phyloP scores from a whole-genome alignment of 2,113 vertebrate genomes.

The Telmatochromis brachygnathus region DNA sequence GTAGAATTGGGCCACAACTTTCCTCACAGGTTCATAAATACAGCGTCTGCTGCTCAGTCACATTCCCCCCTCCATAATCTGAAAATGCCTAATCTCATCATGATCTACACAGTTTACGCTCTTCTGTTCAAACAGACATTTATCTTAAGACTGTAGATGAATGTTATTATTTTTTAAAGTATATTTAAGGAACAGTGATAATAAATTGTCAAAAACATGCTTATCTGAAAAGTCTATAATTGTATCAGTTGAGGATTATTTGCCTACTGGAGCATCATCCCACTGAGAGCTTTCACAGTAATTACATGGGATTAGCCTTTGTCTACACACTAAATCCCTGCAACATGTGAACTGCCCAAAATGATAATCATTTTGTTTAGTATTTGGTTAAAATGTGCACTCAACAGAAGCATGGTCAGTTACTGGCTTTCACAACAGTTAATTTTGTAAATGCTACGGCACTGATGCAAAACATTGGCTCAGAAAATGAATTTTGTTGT shows the following conservation, averaged over 20 bases:
- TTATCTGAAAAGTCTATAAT: not conserved
- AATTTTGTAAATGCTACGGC: not conserved
- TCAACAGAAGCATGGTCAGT: not conserved
- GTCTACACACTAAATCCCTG: conserved; percentile 26
- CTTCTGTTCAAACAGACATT: not conserved
- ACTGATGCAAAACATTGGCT: not conserved
- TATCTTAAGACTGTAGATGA: not conserved
- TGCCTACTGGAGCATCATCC: not conserved
- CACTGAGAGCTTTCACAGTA: conserved; percentile 25
- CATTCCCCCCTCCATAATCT: not conserved
- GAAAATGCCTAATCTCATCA: not conserved
- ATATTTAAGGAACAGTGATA: not conserved
- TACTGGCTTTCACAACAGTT: not conserved
- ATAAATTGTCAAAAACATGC: not conserved
- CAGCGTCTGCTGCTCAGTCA: not conserved
- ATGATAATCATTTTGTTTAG: not conserved
- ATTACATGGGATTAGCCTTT: conserved; percentile 48
- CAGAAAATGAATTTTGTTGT: not conserved
- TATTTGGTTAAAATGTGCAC: not conserved
- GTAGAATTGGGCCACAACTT: conserved; percentile 26
- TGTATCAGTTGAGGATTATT: conserved; percentile 6
- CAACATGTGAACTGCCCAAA: not conserved
- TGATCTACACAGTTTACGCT: not conserved
- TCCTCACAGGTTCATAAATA: conserved; percentile 31
- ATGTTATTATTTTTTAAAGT: not conserved